Percentiles rank a stretch among this genome's conserved stretches.
Evolutionary conservation across 2,113 vertebrate species (phyloP).

Genomic region (Amazona vittata): DNA sequence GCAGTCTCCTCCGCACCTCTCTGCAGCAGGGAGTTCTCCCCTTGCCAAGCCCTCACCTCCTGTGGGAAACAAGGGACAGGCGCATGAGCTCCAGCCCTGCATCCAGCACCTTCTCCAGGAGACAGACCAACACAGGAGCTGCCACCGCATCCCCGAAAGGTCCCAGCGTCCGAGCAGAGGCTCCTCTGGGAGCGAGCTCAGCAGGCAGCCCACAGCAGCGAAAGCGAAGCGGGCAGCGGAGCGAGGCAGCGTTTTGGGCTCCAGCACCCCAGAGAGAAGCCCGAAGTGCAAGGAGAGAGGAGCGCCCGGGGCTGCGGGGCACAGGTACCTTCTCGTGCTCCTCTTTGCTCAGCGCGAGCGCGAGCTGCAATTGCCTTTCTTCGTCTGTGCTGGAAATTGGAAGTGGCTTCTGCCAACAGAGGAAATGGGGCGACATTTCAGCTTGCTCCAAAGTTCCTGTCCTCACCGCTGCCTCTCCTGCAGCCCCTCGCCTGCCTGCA

Average conservation of each 20-base stretch:
- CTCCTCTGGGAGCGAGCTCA: background rate
- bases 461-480: background rate
- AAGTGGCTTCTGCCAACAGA: constrained; percentile 77
- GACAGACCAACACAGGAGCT: constrained; percentile 19
- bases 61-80: constrained; percentile 58
- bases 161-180: constrained; percentile 11
- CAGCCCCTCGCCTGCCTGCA: background rate
- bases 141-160: background rate
- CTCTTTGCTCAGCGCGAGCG: constrained; percentile 91
- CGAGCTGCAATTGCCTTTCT: constrained; percentile 93
- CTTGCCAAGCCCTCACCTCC: constrained; percentile 87
- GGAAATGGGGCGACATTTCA: constrained; percentile 67
- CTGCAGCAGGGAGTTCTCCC: constrained; percentile 83
- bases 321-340: constrained; percentile 89
- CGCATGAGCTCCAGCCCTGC: background rate
- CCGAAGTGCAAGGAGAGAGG: constrained; percentile 36
- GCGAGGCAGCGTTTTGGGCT: background rate
- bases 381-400: constrained; percentile 88
- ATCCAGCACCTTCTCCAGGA: background rate
- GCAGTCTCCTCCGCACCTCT: constrained; percentile 81
- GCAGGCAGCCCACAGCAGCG: background rate
- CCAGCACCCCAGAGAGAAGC: background rate
- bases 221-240: background rate
- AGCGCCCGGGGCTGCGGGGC: background rate
- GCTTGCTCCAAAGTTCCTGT: background rate